phyloP scores from a whole-genome alignment of 2,797 vertebrate species.

The Nannoperca australis region DNA sequence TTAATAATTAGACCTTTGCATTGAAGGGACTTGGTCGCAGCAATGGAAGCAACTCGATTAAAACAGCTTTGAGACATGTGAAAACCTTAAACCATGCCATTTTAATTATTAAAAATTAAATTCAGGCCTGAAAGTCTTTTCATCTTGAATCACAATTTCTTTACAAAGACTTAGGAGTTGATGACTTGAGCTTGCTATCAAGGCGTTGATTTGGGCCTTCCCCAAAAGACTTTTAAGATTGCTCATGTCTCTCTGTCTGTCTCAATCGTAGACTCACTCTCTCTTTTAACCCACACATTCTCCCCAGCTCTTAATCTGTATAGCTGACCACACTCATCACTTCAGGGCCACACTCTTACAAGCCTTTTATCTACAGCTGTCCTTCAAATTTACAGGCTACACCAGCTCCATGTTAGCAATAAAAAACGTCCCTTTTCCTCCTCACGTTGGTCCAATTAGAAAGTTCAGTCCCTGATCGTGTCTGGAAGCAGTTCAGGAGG shows the following conservation, averaged over 20 bases:
- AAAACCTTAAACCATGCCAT: slow-evolving; percentile 13
- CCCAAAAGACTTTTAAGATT: slow-evolving; percentile 1
- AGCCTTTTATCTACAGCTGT: slow-evolving; percentile 25
- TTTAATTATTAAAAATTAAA: slow-evolving; percentile 31
- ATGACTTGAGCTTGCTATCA: slow-evolving; percentile 1
- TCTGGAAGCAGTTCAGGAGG: slow-evolving; percentile 35
- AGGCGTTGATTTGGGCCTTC: not conserved
- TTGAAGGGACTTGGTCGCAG: not conserved
- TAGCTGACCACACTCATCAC: slow-evolving; percentile 14
- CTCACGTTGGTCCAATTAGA: slow-evolving; percentile 13
- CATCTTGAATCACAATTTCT: slow-evolving; percentile 13
- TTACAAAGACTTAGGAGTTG: not conserved
- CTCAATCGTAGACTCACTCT: not conserved
- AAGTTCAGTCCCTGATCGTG: slow-evolving; percentile 19
- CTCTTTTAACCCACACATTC: not conserved
- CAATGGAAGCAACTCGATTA: slow-evolving; percentile 1
- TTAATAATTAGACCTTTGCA: not conserved
- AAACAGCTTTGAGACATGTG: slow-evolving; percentile 21
- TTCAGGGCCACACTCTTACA: slow-evolving; percentile 26
- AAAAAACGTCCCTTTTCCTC: slow-evolving; percentile 23
- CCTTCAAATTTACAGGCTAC: slow-evolving; percentile 26
- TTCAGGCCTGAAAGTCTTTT: slow-evolving; percentile 23
- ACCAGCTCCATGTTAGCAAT: slow-evolving; percentile 8
- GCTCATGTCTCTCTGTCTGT: slow-evolving; percentile 5
- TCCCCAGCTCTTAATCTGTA: slow-evolving; percentile 26